Evolutionary conservation across 2,113 vertebrate species (phyloP).

Genomic region (Pan troglodytes): NHGRI_mPanTro3-v2.1_pri NC_072407.2:92586501-92587000

Average conservation of each 20-base stretch:
- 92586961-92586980: background rate
- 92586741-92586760: background rate
- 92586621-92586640: background rate
- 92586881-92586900: background rate
- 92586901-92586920: background rate
- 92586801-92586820: no score
- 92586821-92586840: background rate
- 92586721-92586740: background rate
- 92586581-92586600: background rate
- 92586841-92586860: background rate
- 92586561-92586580: background rate
- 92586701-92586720: background rate
- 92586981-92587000: background rate
- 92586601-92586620: background rate
- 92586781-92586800: background rate
- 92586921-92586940: background rate
- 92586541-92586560: background rate
- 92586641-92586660: background rate
- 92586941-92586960: background rate
- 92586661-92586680: background rate
- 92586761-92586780: background rate
- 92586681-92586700: background rate
- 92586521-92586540: background rate
- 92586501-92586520: background rate
- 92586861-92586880: background rate